phyloP scores from a whole-genome alignment of 2,888 invertebrate genomes.

The Hartigia nigra region DNA sequence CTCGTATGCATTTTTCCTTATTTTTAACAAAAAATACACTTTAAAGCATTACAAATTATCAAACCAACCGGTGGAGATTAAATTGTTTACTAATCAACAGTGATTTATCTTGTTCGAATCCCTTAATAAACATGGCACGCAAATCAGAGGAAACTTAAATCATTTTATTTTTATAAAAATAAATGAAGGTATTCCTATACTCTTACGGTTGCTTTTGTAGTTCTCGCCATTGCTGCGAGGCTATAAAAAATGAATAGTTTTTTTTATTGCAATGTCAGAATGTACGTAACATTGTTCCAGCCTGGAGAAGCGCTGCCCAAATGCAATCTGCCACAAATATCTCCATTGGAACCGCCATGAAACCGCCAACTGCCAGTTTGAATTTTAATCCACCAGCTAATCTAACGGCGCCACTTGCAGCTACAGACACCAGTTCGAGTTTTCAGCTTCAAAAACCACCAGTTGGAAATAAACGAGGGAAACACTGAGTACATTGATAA shows the following conservation, averaged over 20 bases:
- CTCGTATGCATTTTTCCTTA: background rate
- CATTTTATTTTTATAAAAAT: background rate
- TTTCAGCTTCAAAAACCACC: constrained; percentile 82
- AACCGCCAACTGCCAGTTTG: constrained; percentile 61
- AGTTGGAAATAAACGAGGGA: constrained; percentile 74
- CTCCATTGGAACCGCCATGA: constrained; percentile 49
- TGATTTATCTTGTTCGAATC: background rate
- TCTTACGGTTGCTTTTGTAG: background rate
- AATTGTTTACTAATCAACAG: background rate
- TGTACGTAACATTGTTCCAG: constrained; percentile 43
- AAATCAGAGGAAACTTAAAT: background rate
- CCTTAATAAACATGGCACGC: background rate
- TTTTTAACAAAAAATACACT: background rate
- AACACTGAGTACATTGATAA: constrained; percentile 68
- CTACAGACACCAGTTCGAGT: constrained; percentile 54
- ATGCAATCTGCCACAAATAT: constrained; percentile 51
- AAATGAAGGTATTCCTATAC: background rate
- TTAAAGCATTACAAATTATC: background rate
- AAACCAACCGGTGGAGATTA: background rate
- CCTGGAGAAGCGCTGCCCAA: constrained; percentile 56
- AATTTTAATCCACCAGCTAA: constrained; percentile 60
- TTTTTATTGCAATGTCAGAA: background rate
- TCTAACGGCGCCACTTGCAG: constrained; percentile 56
- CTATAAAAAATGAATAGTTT: background rate
- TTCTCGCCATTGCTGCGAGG: background rate